Percentiles rank a stretch among this genome's conserved stretches.
These are phyloP conservation scores for Heliocidaris erythrogramma DNA, from an alignment of 35 echinoderm and acorn worm genomes.

Conservation along the genomic window DNA sequence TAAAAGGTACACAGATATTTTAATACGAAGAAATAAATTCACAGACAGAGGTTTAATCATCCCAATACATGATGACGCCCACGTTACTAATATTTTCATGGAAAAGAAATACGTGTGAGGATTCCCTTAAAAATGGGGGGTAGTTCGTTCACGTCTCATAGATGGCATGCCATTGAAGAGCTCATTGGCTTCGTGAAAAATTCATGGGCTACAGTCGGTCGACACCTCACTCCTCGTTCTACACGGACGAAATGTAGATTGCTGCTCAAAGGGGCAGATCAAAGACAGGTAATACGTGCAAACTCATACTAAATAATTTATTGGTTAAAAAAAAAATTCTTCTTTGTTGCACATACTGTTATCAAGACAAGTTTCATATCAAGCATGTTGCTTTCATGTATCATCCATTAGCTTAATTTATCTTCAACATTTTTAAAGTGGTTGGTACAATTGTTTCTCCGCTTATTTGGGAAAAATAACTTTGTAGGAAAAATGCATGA, in stretches of 20 bases:
- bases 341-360: background rate
- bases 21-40: too few relatives aligned
- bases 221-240: background rate
- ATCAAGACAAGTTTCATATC: background rate
- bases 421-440: background rate
- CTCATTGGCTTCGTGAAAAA: constrained; percentile 16
- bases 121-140: background rate
- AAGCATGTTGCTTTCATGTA: too few relatives aligned
- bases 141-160: background rate
- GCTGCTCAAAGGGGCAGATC: background rate
- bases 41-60: too few relatives aligned
- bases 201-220: background rate
- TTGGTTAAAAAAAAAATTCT: background rate
- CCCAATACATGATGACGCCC: too few relatives aligned
- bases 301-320: background rate
- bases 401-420: too few relatives aligned
- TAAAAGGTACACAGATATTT: too few relatives aligned
- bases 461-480: background rate
- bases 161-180: background rate
- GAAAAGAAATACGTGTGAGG: background rate
- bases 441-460: background rate
- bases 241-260: background rate
- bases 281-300: background rate
- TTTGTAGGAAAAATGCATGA: background rate
- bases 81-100: background rate